Conservation (phyloP, 2,113 vertebrate species). For the Festucalex cinctus region DNA sequence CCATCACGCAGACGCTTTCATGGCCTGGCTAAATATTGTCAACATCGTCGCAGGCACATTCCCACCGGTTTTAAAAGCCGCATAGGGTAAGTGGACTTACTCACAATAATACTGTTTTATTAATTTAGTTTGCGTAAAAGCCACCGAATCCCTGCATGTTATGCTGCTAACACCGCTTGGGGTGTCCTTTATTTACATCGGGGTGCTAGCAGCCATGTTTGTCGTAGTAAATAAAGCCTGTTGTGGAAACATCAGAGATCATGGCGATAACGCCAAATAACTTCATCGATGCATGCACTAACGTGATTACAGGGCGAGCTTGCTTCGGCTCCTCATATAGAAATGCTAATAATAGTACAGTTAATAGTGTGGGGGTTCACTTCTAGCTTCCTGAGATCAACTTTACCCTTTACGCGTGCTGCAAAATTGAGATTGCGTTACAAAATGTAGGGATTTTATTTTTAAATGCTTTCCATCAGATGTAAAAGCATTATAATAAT, state of each 20-base stretch:
- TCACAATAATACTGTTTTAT: neutral
- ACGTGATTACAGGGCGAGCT: neutral
- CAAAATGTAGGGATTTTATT: neutral
- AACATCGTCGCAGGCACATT: constrained; percentile 21
- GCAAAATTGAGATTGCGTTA: neutral
- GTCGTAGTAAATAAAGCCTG: neutral
- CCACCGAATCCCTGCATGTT: neutral
- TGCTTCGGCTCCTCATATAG: neutral
- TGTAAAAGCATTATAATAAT: neutral
- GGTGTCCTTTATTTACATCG: neutral
- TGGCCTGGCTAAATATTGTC: constrained; percentile 12
- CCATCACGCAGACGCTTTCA: constrained; percentile 1
- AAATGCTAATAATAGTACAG: neutral
- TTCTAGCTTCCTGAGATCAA: neutral
- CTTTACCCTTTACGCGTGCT: neutral
- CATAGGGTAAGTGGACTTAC: constrained; percentile 38
- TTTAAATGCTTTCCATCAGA: neutral
- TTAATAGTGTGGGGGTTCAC: neutral
- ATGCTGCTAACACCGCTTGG: neutral
- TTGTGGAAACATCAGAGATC: neutral
- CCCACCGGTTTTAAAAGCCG: constrained; percentile 17
- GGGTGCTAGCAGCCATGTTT: neutral
- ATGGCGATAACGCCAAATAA: neutral
- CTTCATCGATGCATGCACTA: neutral
- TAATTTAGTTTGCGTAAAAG: neutral